These are phyloP conservation scores for Clunio marinus DNA, from an alignment of 2,888 invertebrate species.

Conservation along the genomic window DNA sequence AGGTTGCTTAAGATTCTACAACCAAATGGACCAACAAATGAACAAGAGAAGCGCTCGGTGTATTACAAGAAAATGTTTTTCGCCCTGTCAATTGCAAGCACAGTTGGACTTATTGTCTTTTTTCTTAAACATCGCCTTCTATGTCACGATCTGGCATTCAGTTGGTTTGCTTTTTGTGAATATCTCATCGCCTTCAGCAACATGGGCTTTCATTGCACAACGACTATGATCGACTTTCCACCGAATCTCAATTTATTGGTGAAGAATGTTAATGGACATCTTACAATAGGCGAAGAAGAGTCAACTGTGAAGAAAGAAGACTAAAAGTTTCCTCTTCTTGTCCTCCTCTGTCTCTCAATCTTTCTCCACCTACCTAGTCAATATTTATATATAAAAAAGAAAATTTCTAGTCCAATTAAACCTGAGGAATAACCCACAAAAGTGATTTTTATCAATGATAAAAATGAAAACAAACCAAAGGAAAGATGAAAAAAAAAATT, in stretches of 20 bases:
- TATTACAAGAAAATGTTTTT: constrained; percentile 71
- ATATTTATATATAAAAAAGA: too few species aligned
- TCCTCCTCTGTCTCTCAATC: too few species aligned
- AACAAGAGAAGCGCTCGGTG: constrained; percentile 54
- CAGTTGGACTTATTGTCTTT: constrained; percentile 78
- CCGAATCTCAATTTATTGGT: constrained; percentile 55
- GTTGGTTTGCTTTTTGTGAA: constrained; percentile 90
- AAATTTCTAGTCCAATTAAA: background rate
- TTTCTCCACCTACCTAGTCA: too few species aligned
- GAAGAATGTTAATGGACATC: constrained; percentile 13
- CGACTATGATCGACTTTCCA: constrained; percentile 82
- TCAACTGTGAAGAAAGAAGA: too few species aligned
- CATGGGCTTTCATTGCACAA: constrained; percentile 87
- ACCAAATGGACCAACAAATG: constrained; percentile 45
- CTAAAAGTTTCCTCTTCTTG: background rate
- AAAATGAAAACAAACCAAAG: background rate
- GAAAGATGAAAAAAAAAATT: background rate
- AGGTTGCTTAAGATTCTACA: constrained; percentile 53
- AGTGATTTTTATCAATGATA: constrained; percentile 24
- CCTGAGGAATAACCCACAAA: background rate
- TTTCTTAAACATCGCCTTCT: constrained; percentile 84
- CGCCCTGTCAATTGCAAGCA: constrained; percentile 69
- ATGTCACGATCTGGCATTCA: constrained; percentile 89
- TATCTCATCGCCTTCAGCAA: constrained; percentile 87
- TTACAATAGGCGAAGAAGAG: background rate